phyloP scores from a whole-genome alignment of 2,113 vertebrate genomes.

The Sylvietta virens region DNA sequence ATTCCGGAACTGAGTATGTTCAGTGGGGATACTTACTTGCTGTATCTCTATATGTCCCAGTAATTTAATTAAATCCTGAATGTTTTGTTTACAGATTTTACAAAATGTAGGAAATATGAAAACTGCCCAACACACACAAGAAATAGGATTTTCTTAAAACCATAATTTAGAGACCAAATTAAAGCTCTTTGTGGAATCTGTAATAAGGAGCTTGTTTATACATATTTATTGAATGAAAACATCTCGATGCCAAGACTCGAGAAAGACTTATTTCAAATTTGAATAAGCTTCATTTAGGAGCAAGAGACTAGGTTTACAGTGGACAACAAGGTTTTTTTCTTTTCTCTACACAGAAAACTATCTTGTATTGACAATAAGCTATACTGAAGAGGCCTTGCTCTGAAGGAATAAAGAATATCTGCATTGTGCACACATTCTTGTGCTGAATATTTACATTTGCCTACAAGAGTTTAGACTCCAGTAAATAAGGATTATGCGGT shows the following conservation, averaged over 20 bases:
- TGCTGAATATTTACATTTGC: slow-evolving; percentile 57
- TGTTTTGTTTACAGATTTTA: neutral
- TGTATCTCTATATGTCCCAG: neutral
- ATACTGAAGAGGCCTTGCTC: neutral
- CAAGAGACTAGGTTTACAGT: neutral
- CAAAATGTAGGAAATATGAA: neutral
- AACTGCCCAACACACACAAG: neutral
- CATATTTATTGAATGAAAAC: neutral
- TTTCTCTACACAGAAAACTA: neutral
- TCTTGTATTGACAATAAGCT: neutral
- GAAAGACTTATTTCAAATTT: neutral
- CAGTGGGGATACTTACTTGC: neutral
- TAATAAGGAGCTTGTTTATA: neutral
- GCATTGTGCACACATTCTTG: slow-evolving; percentile 13
- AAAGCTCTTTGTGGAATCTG: neutral
- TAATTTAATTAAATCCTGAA: neutral
- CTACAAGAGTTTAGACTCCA: slow-evolving; percentile 30
- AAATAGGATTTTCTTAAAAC: neutral
- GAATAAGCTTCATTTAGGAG: neutral
- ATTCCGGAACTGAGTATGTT: neutral
- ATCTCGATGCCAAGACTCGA: neutral
- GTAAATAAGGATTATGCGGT: slow-evolving; percentile 26
- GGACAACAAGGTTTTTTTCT: neutral
- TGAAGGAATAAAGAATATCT: slow-evolving; percentile 25
- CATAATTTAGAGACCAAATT: neutral